phyloP scores from a whole-genome alignment of 2,113 vertebrate species.

The Empidonax alnorum region DNA sequence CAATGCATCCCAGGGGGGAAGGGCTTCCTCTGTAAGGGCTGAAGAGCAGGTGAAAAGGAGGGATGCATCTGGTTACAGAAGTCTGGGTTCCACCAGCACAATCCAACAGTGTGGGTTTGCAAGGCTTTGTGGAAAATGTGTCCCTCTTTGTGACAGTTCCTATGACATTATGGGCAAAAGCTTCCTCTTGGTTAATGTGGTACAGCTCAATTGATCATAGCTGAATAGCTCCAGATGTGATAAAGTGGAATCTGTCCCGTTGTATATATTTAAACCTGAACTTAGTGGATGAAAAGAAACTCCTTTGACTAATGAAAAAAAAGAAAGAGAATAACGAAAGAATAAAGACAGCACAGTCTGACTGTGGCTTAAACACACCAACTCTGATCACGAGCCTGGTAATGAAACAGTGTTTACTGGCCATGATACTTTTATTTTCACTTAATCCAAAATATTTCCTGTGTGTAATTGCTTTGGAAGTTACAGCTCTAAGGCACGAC shows the following conservation, averaged over 20 bases:
- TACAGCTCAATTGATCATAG: neutral
- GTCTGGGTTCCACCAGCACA: neutral
- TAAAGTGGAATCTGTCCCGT: neutral
- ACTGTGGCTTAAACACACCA: neutral
- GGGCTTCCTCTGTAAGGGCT: neutral
- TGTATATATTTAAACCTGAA: conserved; percentile 22
- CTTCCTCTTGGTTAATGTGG: neutral
- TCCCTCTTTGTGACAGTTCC: neutral
- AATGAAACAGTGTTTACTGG: conserved; percentile 52
- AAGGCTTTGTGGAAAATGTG: neutral
- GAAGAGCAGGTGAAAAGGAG: conserved; percentile 29
- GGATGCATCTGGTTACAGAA: neutral
- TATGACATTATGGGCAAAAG: neutral
- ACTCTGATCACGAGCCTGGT: neutral
- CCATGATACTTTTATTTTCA: conserved; percentile 71
- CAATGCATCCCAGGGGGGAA: neutral
- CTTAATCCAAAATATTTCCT: conserved; percentile 67
- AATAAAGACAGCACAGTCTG: neutral
- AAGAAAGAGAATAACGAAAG: neutral
- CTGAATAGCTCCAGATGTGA: conserved; percentile 9
- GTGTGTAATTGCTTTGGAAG: conserved; percentile 68
- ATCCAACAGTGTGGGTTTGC: neutral
- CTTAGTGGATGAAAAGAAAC: neutral
- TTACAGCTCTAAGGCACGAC: conserved; percentile 70
- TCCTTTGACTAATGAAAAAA: neutral